These are phyloP conservation scores for Eueremaeus valkanovi DNA, from an alignment of 2,888 invertebrate genomes.

Conservation along the genomic window DNA sequence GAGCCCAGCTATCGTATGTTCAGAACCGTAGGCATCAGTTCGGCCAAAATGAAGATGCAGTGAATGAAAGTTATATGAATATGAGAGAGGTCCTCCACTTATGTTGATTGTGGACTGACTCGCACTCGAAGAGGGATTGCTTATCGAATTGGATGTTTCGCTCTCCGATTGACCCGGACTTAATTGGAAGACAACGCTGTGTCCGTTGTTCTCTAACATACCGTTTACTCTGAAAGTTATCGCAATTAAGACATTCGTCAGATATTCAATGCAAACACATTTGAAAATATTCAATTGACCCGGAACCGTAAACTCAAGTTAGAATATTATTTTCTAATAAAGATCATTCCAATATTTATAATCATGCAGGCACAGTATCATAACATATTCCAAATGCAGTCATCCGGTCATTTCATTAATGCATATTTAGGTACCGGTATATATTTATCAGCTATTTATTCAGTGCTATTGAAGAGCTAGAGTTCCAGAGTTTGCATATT, in stretches of 20 bases:
- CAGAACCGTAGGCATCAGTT: slow-evolving; percentile 87
- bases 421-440: too few species aligned
- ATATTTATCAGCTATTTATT: too few species aligned
- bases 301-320: too few species aligned
- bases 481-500: too few species aligned
- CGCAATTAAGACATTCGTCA: background rate
- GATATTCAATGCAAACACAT: background rate
- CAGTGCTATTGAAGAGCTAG: too few species aligned
- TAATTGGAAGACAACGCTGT: slow-evolving; percentile 86
- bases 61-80: slow-evolving; percentile 90
- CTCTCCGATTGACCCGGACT: slow-evolving; percentile 54
- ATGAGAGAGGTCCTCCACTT: slow-evolving; percentile 91
- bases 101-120: slow-evolving; percentile 66
- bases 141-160: slow-evolving; percentile 59
- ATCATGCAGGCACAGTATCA: too few species aligned
- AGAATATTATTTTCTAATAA: too few species aligned
- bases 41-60: slow-evolving; percentile 91
- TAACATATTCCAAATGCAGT: too few species aligned
- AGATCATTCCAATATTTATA: too few species aligned
- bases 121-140: slow-evolving; percentile 14
- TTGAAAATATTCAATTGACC: too few species aligned
- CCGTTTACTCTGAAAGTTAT: slow-evolving; percentile 64
- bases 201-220: slow-evolving; percentile 84
- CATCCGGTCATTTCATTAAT: too few species aligned
- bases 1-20: slow-evolving; percentile 92